Conservation (phyloP, 1,140 invertebrate species). For the Globodera rostochiensis region DNA sequence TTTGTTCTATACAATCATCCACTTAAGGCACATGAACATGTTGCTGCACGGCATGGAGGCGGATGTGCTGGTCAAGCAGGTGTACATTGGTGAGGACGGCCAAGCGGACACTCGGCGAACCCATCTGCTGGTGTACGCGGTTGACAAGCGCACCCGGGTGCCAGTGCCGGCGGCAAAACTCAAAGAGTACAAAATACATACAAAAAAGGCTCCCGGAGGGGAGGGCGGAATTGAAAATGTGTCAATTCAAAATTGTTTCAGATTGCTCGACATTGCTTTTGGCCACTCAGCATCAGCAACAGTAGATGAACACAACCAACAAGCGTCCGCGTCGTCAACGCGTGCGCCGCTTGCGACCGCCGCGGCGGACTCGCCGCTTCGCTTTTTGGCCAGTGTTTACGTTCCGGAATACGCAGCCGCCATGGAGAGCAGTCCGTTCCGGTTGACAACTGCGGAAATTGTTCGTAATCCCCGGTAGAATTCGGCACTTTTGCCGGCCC, state of each 20-base stretch:
- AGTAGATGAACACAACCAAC: no score
- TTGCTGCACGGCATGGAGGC: conserved; percentile 37
- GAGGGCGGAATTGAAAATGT: not conserved
- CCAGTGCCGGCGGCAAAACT: conserved; percentile 19
- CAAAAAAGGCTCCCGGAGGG: no score
- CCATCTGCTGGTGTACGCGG: conserved; percentile 58
- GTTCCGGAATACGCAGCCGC: conserved; percentile 1
- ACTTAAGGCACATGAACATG: conserved; percentile 30
- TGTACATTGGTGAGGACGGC: conserved; percentile 50
- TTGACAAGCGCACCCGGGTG: conserved; percentile 47
- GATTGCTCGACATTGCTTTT: not conserved
- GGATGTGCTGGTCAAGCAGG: conserved; percentile 52
- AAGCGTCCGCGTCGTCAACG: not conserved
- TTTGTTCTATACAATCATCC: not conserved
- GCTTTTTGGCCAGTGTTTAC: conserved; percentile 18
- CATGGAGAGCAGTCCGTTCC: conserved; percentile 10
- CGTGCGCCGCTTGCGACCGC: not conserved
- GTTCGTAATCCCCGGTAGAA: not conserved
- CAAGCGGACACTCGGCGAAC: conserved; percentile 42
- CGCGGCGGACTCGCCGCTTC: conserved; percentile 18
- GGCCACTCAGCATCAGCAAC: not conserved
- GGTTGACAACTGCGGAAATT: conserved; percentile 16
- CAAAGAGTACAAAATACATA: conserved; percentile 16
- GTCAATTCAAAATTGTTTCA: not conserved
- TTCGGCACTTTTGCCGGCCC: no score